Conservation (phyloP, 2,113 vertebrate species). For the Podiceps cristatus region DNA sequence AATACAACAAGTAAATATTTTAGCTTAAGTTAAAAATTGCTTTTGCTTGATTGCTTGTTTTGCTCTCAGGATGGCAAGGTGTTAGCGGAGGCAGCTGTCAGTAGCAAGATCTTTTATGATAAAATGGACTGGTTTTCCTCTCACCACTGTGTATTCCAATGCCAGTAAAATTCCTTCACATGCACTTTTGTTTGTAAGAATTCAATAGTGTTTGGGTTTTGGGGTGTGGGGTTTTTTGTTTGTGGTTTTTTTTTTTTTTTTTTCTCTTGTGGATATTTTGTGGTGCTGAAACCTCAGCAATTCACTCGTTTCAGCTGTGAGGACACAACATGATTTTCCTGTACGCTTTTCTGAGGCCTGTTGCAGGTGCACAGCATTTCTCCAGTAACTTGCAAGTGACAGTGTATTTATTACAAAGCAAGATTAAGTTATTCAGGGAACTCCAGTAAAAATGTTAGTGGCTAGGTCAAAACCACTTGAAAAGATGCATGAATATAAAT, state of each 20-base stretch:
- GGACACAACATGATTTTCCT: background rate
- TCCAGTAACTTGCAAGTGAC: background rate
- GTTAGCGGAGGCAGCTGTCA: background rate
- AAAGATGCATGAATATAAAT: background rate
- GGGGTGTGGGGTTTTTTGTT: no score
- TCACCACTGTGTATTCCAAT: background rate
- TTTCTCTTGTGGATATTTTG: background rate
- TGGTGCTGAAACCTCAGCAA: background rate
- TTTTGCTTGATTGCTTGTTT: background rate
- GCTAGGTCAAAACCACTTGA: constrained; percentile 36
- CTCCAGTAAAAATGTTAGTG: background rate
- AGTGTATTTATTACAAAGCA: background rate
- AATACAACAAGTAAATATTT: background rate
- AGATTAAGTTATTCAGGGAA: constrained; percentile 12
- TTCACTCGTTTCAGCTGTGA: background rate
- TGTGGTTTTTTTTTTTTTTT: no score
- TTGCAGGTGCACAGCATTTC: background rate
- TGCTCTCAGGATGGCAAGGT: background rate
- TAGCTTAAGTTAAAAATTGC: background rate
- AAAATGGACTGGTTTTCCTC: background rate
- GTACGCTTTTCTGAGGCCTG: background rate
- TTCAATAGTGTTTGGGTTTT: background rate
- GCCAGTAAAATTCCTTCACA: background rate
- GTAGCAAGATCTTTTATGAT: background rate
- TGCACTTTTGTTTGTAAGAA: background rate